Percentiles rank a stretch among this genome's conserved stretches.
These are phyloP conservation scores for Amphiura filiformis DNA, from an alignment of 35 echinoderm and acorn worm species.

Conservation along the genomic window DNA sequence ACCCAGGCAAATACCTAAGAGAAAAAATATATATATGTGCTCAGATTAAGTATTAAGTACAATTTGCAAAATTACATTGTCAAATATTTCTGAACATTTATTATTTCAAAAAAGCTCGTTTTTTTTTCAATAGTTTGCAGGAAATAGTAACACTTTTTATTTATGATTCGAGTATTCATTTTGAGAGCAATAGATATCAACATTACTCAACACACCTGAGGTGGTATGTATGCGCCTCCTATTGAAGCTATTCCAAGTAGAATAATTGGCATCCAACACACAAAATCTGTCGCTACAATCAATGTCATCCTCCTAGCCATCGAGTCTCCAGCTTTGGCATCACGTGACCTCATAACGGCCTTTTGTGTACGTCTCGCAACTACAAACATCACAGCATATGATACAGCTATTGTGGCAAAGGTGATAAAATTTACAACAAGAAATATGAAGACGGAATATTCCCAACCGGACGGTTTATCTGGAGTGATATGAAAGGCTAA, in stretches of 20 bases:
- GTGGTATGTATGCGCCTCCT: slow-evolving; percentile 66
- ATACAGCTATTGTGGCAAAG: slow-evolving; percentile 70
- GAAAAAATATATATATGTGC: neutral
- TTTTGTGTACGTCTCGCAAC: slow-evolving; percentile 87
- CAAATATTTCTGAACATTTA: too few relatives aligned
- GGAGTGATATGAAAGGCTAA: slow-evolving; percentile 88
- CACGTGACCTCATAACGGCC: slow-evolving; percentile 47
- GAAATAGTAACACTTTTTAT: too few relatives aligned
- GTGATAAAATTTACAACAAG: slow-evolving; percentile 79
- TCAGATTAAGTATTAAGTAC: neutral
- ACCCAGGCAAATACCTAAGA: slow-evolving; percentile 90
- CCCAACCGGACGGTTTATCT: slow-evolving; percentile 76
- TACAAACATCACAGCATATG: slow-evolving; percentile 91
- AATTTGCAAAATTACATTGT: too few relatives aligned
- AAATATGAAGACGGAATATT: slow-evolving; percentile 91
- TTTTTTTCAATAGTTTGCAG: too few relatives aligned
- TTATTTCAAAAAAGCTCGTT: too few relatives aligned
- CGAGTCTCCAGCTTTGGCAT: slow-evolving; percentile 58
- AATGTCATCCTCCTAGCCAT: slow-evolving; percentile 95
- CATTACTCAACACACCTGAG: slow-evolving; percentile 71
- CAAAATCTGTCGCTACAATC: slow-evolving; percentile 93
- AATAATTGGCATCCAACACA: slow-evolving; percentile 97
- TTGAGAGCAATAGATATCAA: too few relatives aligned
- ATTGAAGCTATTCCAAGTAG: slow-evolving; percentile 83
- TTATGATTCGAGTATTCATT: too few relatives aligned